A percentile compares a stretch with the other conserved stretches of the same genome.
Conservation (phyloP, 2,888 invertebrate genomes). For the Thalpophila matura region DNA sequence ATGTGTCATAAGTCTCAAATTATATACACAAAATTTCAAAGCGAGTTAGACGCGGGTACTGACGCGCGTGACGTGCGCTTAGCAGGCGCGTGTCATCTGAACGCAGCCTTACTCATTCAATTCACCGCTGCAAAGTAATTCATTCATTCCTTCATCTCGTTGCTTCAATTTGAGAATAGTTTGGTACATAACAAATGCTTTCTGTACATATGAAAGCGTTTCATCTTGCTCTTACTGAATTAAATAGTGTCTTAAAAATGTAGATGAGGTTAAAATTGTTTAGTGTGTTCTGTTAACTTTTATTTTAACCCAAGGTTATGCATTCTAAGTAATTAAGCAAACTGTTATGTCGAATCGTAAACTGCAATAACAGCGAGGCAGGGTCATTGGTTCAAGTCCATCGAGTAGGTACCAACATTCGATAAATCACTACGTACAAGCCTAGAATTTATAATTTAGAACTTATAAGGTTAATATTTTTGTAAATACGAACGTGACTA, state of each 20-base stretch:
- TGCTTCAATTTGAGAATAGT: slow-evolving; percentile 43
- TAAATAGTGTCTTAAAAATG: slow-evolving; percentile 28
- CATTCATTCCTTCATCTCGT: slow-evolving; percentile 48
- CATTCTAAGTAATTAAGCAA: slow-evolving; percentile 6
- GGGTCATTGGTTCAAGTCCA: slow-evolving; percentile 10
- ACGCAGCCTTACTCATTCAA: slow-evolving; percentile 33
- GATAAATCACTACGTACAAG: too few species aligned
- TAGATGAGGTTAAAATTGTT: slow-evolving; percentile 6
- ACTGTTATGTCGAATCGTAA: background rate
- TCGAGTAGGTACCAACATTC: too few species aligned
- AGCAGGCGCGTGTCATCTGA: too few species aligned
- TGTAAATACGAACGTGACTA: too few species aligned
- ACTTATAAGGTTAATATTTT: too few species aligned
- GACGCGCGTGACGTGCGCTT: too few species aligned
- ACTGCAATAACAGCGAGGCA: background rate
- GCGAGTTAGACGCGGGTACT: too few species aligned
- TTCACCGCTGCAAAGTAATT: slow-evolving; percentile 44
- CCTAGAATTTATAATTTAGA: too few species aligned
- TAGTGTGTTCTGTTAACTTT: slow-evolving; percentile 22
- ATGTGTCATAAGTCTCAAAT: too few species aligned
- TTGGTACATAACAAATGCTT: slow-evolving; percentile 55
- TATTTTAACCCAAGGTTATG: slow-evolving; percentile 18
- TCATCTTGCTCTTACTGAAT: slow-evolving; percentile 40
- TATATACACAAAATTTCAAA: too few species aligned
- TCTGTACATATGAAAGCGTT: slow-evolving; percentile 43